phyloP scores from a whole-genome alignment of 2,888 invertebrate species.

The Aleiodes testaceus region DNA sequence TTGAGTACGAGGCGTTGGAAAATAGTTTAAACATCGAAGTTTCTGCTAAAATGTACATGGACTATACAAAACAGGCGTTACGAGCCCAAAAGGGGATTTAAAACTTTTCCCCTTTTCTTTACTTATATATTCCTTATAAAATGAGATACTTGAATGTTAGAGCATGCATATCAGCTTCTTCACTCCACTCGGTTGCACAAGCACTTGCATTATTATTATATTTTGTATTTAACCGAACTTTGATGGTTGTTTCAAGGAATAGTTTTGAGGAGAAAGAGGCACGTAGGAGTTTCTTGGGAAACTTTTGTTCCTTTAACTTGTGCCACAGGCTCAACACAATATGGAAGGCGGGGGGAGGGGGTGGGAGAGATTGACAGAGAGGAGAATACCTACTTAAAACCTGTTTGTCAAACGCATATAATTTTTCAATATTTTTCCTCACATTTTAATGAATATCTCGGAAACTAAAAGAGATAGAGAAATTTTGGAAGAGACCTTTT shows the following conservation, averaged over 20 bases:
- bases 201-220: conserved; percentile 54
- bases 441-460: no score
- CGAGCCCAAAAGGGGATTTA: conserved; percentile 11
- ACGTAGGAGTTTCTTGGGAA: conserved; percentile 16
- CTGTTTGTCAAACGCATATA: conserved; percentile 10
- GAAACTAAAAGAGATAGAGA: no score
- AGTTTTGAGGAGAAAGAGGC: conserved; percentile 9
- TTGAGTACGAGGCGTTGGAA: not conserved
- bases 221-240: conserved; percentile 60
- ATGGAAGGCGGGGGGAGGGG: not conserved
- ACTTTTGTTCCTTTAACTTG: conserved; percentile 21
- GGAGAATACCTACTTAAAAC: conserved; percentile 3
- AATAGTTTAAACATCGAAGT: not conserved
- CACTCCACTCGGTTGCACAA: conserved; percentile 11
- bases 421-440: no score
- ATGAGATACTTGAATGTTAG: conserved; percentile 20
- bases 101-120: conserved; percentile 24
- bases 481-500: no score
- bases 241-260: conserved; percentile 50
- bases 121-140: not conserved
- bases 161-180: conserved; percentile 13
- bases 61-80: conserved; percentile 19
- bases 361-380: not conserved
- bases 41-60: not conserved
- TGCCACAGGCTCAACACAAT: conserved; percentile 3